A percentile compares a stretch with the other conserved stretches of the same genome.
Conservation (phyloP, 2,113 vertebrate genomes). For the Cyprinodon tularosa region DNA sequence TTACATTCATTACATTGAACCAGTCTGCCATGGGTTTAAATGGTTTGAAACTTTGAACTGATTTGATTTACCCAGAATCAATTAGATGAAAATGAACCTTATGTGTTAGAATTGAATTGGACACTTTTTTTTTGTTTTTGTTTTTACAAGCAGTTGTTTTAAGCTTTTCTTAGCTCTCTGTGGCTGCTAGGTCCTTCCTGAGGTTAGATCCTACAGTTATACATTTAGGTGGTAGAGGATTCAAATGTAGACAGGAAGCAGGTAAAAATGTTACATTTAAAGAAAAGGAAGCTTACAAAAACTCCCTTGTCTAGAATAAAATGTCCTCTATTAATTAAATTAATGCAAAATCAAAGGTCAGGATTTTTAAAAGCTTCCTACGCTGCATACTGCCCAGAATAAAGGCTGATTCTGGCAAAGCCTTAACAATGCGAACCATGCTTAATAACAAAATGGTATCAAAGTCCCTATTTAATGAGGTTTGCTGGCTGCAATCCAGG, state of each 20-base stretch:
- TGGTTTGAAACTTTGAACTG: neutral
- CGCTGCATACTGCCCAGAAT: constrained; percentile 9
- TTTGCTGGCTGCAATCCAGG: constrained; percentile 29
- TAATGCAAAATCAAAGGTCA: constrained; percentile 24
- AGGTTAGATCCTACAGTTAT: neutral
- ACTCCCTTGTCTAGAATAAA: neutral
- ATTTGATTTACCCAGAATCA: neutral
- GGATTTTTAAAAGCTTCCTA: constrained; percentile 40
- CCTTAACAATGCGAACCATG: constrained; percentile 25
- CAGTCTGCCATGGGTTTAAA: neutral
- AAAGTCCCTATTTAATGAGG: constrained; percentile 11
- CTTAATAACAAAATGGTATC: constrained; percentile 53
- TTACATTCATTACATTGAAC: neutral
- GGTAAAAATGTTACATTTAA: neutral
- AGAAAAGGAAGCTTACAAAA: neutral
- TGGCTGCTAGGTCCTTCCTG: neutral
- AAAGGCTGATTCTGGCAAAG: constrained; percentile 24
- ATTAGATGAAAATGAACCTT: neutral
- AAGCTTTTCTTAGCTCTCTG: neutral
- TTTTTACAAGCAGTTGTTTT: neutral
- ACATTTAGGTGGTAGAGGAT: neutral
- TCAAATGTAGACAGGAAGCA: neutral
- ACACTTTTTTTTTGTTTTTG: neutral
- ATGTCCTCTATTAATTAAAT: neutral
- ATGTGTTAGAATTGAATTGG: neutral